Base-by-base conservation (phyloP, 23 tunicate species). In the Trididemnum nubilum region DNA sequence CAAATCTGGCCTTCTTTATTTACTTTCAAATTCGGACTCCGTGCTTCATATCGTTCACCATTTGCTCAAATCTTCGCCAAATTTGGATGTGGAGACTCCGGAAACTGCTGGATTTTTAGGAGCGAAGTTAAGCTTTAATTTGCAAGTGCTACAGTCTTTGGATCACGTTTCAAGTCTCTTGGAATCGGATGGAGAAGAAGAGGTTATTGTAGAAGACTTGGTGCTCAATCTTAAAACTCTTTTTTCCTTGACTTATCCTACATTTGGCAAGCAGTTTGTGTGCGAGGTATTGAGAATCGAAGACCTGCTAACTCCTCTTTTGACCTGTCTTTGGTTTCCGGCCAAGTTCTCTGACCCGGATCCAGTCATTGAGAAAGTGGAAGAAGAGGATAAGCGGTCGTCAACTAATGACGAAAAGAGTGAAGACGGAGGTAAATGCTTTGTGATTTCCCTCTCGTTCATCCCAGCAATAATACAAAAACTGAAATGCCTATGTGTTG, bases 91-190 rank as follows among this genome's bases (percentile, higher is more conserved):
- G 19, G 90, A 85, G 59, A 34, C 79, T 0, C 59, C 83, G 18
- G 84, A 85, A 19, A 82, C 89, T 18, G 85, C 98, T 36, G 82
- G 91, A 15, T 71, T 83, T 63, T 36, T 93, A 19, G 98, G 93
- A 35, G 78, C 82, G 34, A 85, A 81, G 64, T 72, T 93, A 21
- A 83, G 89, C 7, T 18, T 80, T 36, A 87, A 88, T 75, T n/a
- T 93, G 19, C 98, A 88, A 59, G 58, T 78, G 23, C 79, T 85
- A 15, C 89, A 84, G 73, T 88, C 90, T 23, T 7, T 93, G 59
- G 98, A 93, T 72, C 90, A 78, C 77, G 81, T 93, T 30, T 30
- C 35, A 5, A 67, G 79, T n/a, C 72, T 91, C 5, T 36, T 81
- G 52, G 92, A 82, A 18, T 67, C 78, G 25, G 82, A 44, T 23